A percentile compares a stretch with the other conserved stretches of the same genome.
phyloP scores from a whole-genome alignment of 92 coral and sea anemone species.

The Umimayanthus kanabou region DNA sequence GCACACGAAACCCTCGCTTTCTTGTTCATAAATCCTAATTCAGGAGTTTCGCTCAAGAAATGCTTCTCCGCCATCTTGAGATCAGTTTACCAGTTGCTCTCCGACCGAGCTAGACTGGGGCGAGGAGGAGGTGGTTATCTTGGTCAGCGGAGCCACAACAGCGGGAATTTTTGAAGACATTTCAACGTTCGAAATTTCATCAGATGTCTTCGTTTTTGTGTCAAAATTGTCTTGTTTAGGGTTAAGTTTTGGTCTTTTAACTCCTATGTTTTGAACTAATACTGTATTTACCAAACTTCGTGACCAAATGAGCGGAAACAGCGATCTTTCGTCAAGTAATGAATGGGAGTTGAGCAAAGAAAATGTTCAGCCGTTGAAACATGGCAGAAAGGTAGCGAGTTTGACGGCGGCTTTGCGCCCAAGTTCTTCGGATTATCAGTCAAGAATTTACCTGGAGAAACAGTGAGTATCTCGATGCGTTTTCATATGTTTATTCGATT shows the following conservation, averaged over 20 bases:
- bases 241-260: not conserved
- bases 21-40: slow-evolving; percentile 23
- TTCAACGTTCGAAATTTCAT: slow-evolving; percentile 44
- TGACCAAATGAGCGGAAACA: slow-evolving; percentile 58
- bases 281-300: not conserved
- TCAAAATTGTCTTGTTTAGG: no score
- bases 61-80: slow-evolving; percentile 80
- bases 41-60: slow-evolving; percentile 47
- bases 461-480: slow-evolving; percentile 66
- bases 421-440: slow-evolving; percentile 78
- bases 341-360: slow-evolving; percentile 99
- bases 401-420: slow-evolving; percentile 87
- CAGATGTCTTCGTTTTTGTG: not conserved
- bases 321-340: slow-evolving; percentile 64
- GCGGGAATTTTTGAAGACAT: slow-evolving; percentile 79
- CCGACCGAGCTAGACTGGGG: slow-evolving; percentile 25
- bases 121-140: not conserved
- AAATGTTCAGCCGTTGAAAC: slow-evolving; percentile 93
- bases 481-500: not conserved
- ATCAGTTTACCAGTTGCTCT: slow-evolving; percentile 2
- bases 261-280: not conserved
- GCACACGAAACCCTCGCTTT: not conserved
- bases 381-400: slow-evolving; percentile 91
- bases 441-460: slow-evolving; percentile 75
- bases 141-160: slow-evolving; percentile 47